Base-by-base conservation (phyloP, 2,888 invertebrate species). In the Xestobium rufovillosum region DNA sequence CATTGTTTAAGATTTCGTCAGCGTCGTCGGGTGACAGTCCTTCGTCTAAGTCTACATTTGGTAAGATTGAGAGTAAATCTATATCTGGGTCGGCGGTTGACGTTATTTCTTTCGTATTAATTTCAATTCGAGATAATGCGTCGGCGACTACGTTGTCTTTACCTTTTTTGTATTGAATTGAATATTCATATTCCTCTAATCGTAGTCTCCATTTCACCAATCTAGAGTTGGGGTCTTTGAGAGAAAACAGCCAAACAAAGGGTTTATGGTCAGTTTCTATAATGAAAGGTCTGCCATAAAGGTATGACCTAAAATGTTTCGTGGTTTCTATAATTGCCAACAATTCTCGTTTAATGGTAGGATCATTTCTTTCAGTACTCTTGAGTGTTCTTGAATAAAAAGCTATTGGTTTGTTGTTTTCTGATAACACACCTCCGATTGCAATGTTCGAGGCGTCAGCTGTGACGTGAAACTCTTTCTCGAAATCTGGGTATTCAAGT, bases 291-390 rank as follows among this genome's bases (percentile, higher is more conserved):
- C 15, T 28, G 6, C 34, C 39, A 29, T 23, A 39, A 10, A 39
- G 3, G 14, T 39, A 35, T 9, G 39, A 30, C 4, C 39, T 6
- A 27, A 36, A 39, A 36, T 39, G 39, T 39, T 36, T 39, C 9
- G 36, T 39, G 11, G 2, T 27, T 31, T 36, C 27, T 4, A 34
- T 27, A 9, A 37, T 39, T 9, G 19, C n/a, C 15, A 37, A 14
- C 8, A 37, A 9, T 26, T 37, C 26, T 2, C 26, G 14, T 10
- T 34, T 34, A n/a, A 35, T 35, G 9, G 35, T 39, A 3, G 30
- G 26, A 14, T 39, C 34, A 15, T 39, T 35, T 11, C 12, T 29
- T 13, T 39, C 26, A 8, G 37, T 26, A 6, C 12, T n/a, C 23
- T 34, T 38, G 3, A 38, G 14, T 2, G 32, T 33, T 26, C 37